Base-by-base conservation (phyloP, 2,113 vertebrate genomes). In the Axis porcinus region DNA sequence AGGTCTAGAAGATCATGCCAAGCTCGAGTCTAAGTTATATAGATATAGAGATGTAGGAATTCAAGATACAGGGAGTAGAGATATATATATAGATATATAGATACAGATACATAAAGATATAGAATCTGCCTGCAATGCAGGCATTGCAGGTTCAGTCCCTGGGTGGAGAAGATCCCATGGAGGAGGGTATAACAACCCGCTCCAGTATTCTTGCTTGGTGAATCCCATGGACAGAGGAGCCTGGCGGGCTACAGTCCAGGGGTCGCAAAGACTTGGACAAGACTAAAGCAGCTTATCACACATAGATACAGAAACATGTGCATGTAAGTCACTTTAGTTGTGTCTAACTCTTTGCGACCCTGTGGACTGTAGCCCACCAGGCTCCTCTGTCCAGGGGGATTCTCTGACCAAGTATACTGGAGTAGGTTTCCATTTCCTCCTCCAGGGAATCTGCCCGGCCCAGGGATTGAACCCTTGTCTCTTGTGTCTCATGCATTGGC, bases 181-280 rank as follows among this genome's bases (percentile, higher is more conserved):
- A 67, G 16, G n/a, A 67, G 17, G 7, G 33, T 33, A 67, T 36
- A 67, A 67, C 64, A 36, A 21, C 64, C 33, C 8, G 19, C n/a
- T 10, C 17, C 4, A 36, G 4, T 36, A 36, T 21, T 36, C 17
- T 67, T 67, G 64, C 17, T 5, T 36, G n/a, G 64, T 0, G 0
- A 9, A 70, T 11, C n/a, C 17, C n/a, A 36, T 36, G 33, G 64
- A 70, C 64, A 70, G n/a, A 36, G 19, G 17, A 70, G n/a, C 64
- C n/a, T 36, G n/a, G 64, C 0, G 1, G 21, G n/a, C 9, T 70
- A 19, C 9, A 36, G n/a, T 12, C 9, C 17, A 70, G n/a, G 17
- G 33, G 17, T 67, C 1, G 0, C n/a, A 70, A 21, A 70, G 64
- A 67, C n/a, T 67, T 67, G n/a, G 19, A 36, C n/a, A 70, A 0